Conservation (phyloP, 2,113 vertebrate species). For the Pseudolaguvia tuberculata region DNA sequence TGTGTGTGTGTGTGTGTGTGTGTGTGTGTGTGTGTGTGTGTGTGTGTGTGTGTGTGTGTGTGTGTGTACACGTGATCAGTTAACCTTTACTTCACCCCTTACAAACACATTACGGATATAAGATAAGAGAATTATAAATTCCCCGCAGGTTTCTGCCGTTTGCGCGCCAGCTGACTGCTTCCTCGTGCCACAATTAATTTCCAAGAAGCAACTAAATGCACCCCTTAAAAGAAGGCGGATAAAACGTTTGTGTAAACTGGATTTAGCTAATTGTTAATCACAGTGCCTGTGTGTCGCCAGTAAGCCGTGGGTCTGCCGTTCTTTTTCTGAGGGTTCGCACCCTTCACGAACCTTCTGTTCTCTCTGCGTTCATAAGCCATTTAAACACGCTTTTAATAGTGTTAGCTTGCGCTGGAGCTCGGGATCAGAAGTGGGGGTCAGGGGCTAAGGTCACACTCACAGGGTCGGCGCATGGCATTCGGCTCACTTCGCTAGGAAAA, state of each 20-base stretch:
- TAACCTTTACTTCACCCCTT: slow-evolving; percentile 34
- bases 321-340: slow-evolving; percentile 41
- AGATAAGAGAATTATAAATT: slow-evolving; percentile 28
- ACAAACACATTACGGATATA: slow-evolving; percentile 6
- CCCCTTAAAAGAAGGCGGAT: slow-evolving; percentile 35
- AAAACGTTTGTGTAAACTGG: slow-evolving; percentile 35
- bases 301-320: too few species aligned
- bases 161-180: slow-evolving; percentile 34
- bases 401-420: slow-evolving; percentile 48
- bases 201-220: slow-evolving; percentile 3
- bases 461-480: slow-evolving; percentile 36
- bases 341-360: slow-evolving; percentile 48
- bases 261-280: slow-evolving; percentile 36
- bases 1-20: too few species aligned
- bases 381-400: slow-evolving; percentile 64
- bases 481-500: slow-evolving; percentile 46
- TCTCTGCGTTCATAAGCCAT: slow-evolving; percentile 60
- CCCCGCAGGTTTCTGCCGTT: slow-evolving; percentile 20
- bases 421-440: slow-evolving; percentile 31
- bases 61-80: background rate
- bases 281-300: background rate
- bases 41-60: too few species aligned
- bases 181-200: slow-evolving; percentile 35
- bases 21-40: too few species aligned
- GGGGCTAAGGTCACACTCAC: slow-evolving; percentile 28